phyloP scores from a whole-genome alignment of 2,888 invertebrate genomes.

The Philhelius pedissequus region DNA sequence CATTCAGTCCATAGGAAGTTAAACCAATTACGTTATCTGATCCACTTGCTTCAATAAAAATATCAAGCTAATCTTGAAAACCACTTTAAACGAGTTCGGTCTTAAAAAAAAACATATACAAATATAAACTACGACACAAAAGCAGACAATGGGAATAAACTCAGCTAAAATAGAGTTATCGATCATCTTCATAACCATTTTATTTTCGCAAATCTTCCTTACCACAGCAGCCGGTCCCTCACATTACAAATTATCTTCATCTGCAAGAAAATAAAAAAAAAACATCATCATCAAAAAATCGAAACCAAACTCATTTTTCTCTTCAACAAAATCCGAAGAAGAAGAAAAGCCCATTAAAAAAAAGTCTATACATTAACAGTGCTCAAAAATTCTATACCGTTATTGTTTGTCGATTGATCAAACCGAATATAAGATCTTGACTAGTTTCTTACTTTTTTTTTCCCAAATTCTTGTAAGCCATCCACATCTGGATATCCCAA shows the following conservation, averaged over 20 bases:
- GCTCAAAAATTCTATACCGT: constrained; percentile 57
- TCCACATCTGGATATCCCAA: neutral
- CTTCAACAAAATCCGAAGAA: neutral
- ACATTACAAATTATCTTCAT: neutral
- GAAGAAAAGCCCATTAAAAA: constrained; percentile 15
- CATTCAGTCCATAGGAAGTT: too few species aligned
- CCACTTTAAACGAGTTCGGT: neutral
- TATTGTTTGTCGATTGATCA: constrained; percentile 56
- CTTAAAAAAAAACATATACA: neutral
- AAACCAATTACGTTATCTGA: too few species aligned
- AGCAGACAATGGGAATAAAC: neutral
- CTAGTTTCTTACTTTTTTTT: constrained; percentile 24
- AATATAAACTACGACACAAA: neutral
- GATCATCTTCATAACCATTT: constrained; percentile 16
- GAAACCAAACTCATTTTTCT: constrained; percentile 55
- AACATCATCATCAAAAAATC: constrained; percentile 32
- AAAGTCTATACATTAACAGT: neutral
- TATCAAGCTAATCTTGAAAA: too few species aligned
- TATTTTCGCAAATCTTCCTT: neutral
- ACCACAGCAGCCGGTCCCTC: neutral
- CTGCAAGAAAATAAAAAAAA: neutral
- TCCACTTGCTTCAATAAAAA: too few species aligned
- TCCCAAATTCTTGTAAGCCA: constrained; percentile 10
- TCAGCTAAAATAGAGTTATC: constrained; percentile 27
- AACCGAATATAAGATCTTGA: constrained; percentile 40